These are phyloP conservation scores for Ferdinandea cuprea DNA, from an alignment of 2,888 invertebrate genomes.

Conservation along the genomic window DNA sequence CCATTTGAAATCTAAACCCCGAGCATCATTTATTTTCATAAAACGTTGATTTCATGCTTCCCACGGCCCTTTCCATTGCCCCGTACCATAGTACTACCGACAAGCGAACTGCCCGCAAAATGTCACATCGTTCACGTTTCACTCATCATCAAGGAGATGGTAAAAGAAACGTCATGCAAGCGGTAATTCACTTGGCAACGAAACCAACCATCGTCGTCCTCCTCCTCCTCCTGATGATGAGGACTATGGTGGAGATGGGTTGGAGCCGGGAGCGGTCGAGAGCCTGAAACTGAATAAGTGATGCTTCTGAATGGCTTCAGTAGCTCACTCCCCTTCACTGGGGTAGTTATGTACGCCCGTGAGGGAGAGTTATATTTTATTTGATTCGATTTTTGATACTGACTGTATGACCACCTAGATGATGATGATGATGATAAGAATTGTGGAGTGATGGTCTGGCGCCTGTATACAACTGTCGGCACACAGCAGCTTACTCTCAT, in stretches of 20 bases:
- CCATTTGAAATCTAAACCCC: constrained; percentile 69
- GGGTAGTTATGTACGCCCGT: background rate
- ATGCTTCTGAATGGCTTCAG: constrained; percentile 67
- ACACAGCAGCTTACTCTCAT: background rate
- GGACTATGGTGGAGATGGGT: constrained; percentile 5
- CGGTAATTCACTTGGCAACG: constrained; percentile 72
- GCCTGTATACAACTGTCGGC: background rate
- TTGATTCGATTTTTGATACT: constrained; percentile 47
- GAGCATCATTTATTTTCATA: constrained; percentile 70
- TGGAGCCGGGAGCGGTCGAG: background rate
- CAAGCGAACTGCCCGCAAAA: constrained; percentile 35
- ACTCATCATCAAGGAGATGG: constrained; percentile 62
- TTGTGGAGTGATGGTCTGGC: constrained; percentile 9
- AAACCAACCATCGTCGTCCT: constrained; percentile 38
- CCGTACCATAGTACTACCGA: constrained; percentile 11
- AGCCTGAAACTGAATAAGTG: constrained; percentile 32
- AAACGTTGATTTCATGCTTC: constrained; percentile 69
- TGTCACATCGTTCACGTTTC: constrained; percentile 70
- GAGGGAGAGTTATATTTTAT: constrained; percentile 18
- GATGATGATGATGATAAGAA: constrained; percentile 19
- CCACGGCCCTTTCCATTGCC: background rate
- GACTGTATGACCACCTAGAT: constrained; percentile 13
- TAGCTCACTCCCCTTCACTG: constrained; percentile 12
- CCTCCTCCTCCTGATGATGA: constrained; percentile 24
- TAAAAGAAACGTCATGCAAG: constrained; percentile 56